A percentile compares a stretch with the other conserved stretches of the same genome.
Conservation (phyloP, 2,113 vertebrate species). For the Otus sunia region DNA sequence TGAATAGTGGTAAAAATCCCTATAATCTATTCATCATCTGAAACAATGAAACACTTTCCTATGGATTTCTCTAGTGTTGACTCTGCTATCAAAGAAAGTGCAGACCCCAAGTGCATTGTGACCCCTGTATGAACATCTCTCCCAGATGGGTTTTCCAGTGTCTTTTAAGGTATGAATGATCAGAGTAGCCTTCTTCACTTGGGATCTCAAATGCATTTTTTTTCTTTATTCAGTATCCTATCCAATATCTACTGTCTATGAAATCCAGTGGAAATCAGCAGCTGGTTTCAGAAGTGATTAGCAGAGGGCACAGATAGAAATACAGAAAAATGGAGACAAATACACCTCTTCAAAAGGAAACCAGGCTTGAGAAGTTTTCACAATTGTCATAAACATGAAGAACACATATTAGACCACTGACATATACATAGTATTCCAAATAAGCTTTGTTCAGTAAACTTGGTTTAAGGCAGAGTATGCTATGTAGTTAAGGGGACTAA, state of each 20-base stretch:
- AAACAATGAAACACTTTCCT: background rate
- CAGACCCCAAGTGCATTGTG: background rate
- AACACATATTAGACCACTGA: background rate
- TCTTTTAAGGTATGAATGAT: background rate
- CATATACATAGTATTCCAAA: background rate
- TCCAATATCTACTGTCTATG: background rate
- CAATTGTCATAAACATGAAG: background rate
- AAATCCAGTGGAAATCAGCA: background rate
- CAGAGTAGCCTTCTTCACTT: background rate
- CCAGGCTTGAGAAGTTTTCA: background rate
- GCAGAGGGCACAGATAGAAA: background rate
- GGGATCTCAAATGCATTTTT: background rate
- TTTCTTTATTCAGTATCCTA: background rate
- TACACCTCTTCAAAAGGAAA: background rate
- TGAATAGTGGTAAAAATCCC: background rate
- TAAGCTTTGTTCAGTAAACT: background rate
- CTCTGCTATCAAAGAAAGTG: background rate
- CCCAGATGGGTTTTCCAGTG: background rate
- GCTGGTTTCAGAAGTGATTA: background rate
- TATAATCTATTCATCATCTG: background rate
- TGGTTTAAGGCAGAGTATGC: background rate
- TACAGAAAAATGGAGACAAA: background rate
- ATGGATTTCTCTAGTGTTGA: background rate
- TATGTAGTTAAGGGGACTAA: background rate
- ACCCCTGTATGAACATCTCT: background rate